Base-by-base conservation (phyloP, 2,113 vertebrate species). In the Sinocyclocheilus anshuiensis region DNA sequence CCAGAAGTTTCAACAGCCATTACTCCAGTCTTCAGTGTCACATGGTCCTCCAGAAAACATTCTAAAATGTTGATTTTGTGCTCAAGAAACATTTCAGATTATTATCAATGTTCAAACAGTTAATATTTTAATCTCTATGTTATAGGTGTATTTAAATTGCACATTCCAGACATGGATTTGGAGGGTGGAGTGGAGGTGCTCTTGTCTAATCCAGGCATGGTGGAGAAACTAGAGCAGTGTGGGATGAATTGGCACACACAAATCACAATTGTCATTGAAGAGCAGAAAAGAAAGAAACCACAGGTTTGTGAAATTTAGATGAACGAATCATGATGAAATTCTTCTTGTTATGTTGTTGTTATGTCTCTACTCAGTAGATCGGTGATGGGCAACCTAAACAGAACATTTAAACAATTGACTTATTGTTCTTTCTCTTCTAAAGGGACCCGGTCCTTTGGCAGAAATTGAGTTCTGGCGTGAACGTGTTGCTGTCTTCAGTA, bases 381-480 rank as follows among this genome's bases (percentile, higher is more conserved):
- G 8, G 42, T 53, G 11, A 77, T 16, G 22, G 20, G 55, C 36
- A 72, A 72, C 16, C 33, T 42, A 72, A 42, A 72, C 36, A 42
- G 69, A 74, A 6, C 1, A 42, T 74, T 42, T 42, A 42, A 29
- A 55, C 4, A 29, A 18, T 53, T 57, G 26, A n/a, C 20, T 36
- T n/a, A 15, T 11, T 3, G n/a, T 48, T 55, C 72, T 4, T 6
- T 84, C 81, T 86, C 74, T 10, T 39, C 87, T 50, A 33, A 77
- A 99, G 98, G 95, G 90, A 4, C 90, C 95, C 0, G 92, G 96
- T 26, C 97, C 97, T 0, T 89, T 99, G 89, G 96, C 96, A 0
- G 97, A 99, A 89, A 91, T 98, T 20, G 92, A 95, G 13, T 94
- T 97, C 83, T 99, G 98, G 98, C 90, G 93, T 81, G 96, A 97